Evolutionary conservation across 2,888 invertebrate species (phyloP), one percentile per base, ranked within the genome.

Genomic region (Heliconius sara): DNA sequence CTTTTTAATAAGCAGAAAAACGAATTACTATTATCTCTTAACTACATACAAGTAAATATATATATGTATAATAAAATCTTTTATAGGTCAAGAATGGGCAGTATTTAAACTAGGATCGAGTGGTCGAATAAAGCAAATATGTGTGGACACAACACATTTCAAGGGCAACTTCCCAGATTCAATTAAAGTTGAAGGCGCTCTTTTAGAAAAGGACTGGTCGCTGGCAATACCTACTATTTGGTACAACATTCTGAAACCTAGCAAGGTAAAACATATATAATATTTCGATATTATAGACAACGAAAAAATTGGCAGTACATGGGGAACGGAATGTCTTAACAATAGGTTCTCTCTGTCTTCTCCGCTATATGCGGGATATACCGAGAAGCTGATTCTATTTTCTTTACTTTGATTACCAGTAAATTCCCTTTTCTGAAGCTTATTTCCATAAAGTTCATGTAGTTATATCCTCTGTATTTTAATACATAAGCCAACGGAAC

Each of bases 131-230:
- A 88, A 91, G 70, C 91, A 91, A 83, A 90, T 96, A 65, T 95
- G 95, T 85, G 92, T 96, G 0, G 96, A 96, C 84, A 96, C 96
- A 2, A 92, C 93, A 19, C 96, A 96, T 85, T 96, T 96, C 87
- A 96, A 96, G 89, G 96, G 96, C 72, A 97, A 97, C 87, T 96
- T 94, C 85, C 96, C 96, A 0, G 96, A 96, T 85, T 95, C 95
- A 1, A 92, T 96, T 30, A 95, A 93, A 87, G 89, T 96, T 77
- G 96, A 96, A 86, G 96, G 96, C 27, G 87, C 91, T 1, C 86
- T 90, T 68, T 85, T 95, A 13, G 89, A 88, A 16, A 84, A 86
- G 27, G 90, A 93, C 80, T 91, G 91, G 90, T 87, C 87, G 0
- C 89, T 91, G 27, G 82, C 85, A 4, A 85, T 83, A 19, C 82